Evolutionary conservation across 2,888 invertebrate genomes (phyloP).

Genomic region (Hirtodrosophila alboralis): DNA sequence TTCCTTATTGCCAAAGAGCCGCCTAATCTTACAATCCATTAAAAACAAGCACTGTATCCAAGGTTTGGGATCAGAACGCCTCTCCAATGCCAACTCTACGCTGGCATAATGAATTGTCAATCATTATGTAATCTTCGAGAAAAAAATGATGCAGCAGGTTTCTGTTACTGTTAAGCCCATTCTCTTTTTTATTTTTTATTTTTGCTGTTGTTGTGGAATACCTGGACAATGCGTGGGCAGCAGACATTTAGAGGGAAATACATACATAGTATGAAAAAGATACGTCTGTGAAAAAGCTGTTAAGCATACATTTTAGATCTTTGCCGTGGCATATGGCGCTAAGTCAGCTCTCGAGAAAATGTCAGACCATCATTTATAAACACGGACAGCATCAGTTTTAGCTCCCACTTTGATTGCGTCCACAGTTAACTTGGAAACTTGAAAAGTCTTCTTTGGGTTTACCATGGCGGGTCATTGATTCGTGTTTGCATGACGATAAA

Average conservation of each 20-base stretch:
- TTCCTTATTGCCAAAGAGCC: slow-evolving; percentile 62
- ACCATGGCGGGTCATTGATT: slow-evolving; percentile 41
- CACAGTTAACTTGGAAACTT: slow-evolving; percentile 1
- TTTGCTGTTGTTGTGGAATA: slow-evolving; percentile 14
- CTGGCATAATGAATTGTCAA: slow-evolving; percentile 75
- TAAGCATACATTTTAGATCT: slow-evolving; percentile 65
- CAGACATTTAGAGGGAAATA: slow-evolving; percentile 60
- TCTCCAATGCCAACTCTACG: slow-evolving; percentile 16
- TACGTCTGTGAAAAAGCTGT: slow-evolving; percentile 28
- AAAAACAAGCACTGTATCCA: slow-evolving; percentile 44
- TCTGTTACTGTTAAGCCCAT: slow-evolving; percentile 10
- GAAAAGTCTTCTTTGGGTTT: slow-evolving; percentile 9
- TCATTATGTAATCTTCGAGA: slow-evolving; percentile 78
- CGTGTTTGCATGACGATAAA: slow-evolving; percentile 45
- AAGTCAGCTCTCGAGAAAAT: slow-evolving; percentile 43
- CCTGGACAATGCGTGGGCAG: slow-evolving; percentile 63
- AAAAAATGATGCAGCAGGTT: slow-evolving; percentile 78
- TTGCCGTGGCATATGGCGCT: slow-evolving; percentile 77
- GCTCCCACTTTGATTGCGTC: slow-evolving; percentile 1
- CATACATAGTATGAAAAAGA: slow-evolving; percentile 17
- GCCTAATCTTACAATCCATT: slow-evolving; percentile 68
- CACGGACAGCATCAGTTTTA: slow-evolving; percentile 37
- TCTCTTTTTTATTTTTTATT: no score
- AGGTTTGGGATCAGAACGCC: slow-evolving; percentile 9
- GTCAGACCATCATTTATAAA: slow-evolving; percentile 69